Percentiles rank a stretch among this genome's conserved stretches.
Conservation (phyloP, 2,113 vertebrate species). For the Acanthochromis polyacanthus region DNA sequence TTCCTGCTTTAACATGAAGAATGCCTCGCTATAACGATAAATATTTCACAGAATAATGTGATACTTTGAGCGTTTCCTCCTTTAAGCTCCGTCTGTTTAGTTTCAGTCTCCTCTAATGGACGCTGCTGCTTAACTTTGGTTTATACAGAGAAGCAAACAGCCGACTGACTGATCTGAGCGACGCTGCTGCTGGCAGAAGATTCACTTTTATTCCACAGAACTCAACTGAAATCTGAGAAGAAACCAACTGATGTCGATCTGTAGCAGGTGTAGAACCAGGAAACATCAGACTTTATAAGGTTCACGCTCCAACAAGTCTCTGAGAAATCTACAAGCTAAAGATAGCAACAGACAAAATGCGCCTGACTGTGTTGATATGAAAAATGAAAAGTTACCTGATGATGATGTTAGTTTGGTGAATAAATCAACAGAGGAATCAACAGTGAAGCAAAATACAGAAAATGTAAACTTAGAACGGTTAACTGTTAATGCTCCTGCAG, state of each 20-base stretch:
- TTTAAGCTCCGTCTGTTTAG: neutral
- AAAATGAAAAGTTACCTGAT: neutral
- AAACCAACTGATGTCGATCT: conserved; percentile 43
- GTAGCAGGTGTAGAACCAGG: conserved; percentile 57
- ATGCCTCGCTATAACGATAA: neutral
- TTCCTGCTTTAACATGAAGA: neutral
- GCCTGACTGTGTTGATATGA: neutral
- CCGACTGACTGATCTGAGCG: neutral
- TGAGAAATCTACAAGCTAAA: conserved; percentile 39
- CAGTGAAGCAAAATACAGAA: too few relatives aligned
- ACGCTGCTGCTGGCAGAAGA: neutral
- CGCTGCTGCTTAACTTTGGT: neutral
- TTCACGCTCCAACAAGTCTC: neutral
- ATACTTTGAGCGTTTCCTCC: neutral
- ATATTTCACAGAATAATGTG: too few relatives aligned
- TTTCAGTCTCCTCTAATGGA: neutral
- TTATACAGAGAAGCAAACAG: neutral
- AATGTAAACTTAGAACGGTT: too few relatives aligned
- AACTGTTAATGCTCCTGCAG: too few relatives aligned
- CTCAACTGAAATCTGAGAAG: conserved; percentile 29
- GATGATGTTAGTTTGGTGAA: neutral
- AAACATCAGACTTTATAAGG: conserved; percentile 19
- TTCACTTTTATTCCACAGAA: conserved; percentile 10
- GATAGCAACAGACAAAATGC: neutral
- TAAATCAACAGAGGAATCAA: neutral